A percentile compares a stretch with the other conserved stretches of the same genome.
These are phyloP conservation scores for Shargacucullia verbasci DNA, from an alignment of 2,888 invertebrate species.

Conservation along the genomic window DNA sequence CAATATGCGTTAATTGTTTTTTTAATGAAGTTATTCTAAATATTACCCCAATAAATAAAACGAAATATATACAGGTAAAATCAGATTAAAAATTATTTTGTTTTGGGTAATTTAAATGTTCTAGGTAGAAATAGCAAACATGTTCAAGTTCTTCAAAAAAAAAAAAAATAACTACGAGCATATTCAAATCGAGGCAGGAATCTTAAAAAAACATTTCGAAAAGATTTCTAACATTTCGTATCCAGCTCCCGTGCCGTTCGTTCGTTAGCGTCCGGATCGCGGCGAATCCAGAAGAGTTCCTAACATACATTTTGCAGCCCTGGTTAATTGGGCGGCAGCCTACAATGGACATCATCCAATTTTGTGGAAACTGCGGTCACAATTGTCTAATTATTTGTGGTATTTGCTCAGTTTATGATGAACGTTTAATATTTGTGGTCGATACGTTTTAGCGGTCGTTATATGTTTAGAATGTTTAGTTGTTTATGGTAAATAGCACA, in stretches of 20 bases:
- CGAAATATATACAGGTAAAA: no score
- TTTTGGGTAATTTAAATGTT: no score
- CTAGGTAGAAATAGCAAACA: no score
- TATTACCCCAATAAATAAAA: no score
- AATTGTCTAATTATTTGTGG: slow-evolving; percentile 3
- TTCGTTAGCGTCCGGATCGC: slow-evolving; percentile 54
- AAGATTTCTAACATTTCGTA: slow-evolving; percentile 18
- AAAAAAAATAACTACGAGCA: not conserved
- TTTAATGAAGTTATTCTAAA: no score
- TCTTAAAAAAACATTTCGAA: slow-evolving; percentile 5
- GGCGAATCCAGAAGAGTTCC: slow-evolving; percentile 34
- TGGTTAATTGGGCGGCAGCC: slow-evolving; percentile 41
- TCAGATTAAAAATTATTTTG: no score
- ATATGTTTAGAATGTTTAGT: no score
- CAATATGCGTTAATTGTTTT: no score
- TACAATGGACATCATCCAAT: slow-evolving; percentile 23
- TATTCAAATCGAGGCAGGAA: slow-evolving; percentile 11
- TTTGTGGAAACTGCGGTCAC: slow-evolving; percentile 9
- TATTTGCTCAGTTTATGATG: slow-evolving; percentile 2
- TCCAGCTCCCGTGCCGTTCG: slow-evolving; percentile 10
- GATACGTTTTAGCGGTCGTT: slow-evolving; percentile 1
- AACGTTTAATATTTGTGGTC: slow-evolving; percentile 7
- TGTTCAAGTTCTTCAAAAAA: no score
- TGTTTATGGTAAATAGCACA: no score
- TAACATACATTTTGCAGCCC: slow-evolving; percentile 33